Evolutionary conservation across 2,888 invertebrate species (phyloP), one percentile per base, ranked within the genome.

Genomic region (Hecatera dysodea): DNA sequence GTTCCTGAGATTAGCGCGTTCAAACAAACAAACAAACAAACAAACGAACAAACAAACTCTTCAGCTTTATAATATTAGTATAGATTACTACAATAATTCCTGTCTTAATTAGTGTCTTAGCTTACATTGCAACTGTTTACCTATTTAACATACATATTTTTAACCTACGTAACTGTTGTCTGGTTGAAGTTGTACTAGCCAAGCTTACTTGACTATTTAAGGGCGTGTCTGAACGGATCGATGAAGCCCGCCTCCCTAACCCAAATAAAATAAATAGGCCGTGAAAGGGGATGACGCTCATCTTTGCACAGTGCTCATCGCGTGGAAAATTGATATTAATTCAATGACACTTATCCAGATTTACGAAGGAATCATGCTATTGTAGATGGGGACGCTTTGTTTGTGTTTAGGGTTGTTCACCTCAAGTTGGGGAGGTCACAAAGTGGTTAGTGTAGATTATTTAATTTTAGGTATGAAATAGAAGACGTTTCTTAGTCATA

Each of bases 261-360:
- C 86, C 61, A 83, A 57, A 73, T 83, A 81, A 61, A 57, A 56
- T 62, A 66, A 74, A 69, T 75, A 61, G 73, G 79, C 67, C 75
- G 57, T 69, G 72, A 76, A 75, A 75, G 72, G 78, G 80, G 75
- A 65, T 53, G 57, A 19, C 11, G 24, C 48, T 52, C 29, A 63
- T 63, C 50, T 68, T 61, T 50, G 46, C 72, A 19, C 57, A 53
- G 55, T 44, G 60, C 17, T 42, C 29, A 48, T 64, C 33, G 50
- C 60, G 69, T 75, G 83, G 72, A 53, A 82, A 82, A 84, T 79
- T 68, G 55, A 46, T 39, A 72, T 78, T 78, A 67, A 57, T 81
- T 81, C 61, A 39, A 76, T 57, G 48, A 61, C 53, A 39, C 39
- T 64, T 48, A 81, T 64, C n/a, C 46, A 19, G 77, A 81, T 81